Evolutionary conservation across 2,113 vertebrate genomes (phyloP).

Genomic region (Nothobranchius kuhntae): DNA sequence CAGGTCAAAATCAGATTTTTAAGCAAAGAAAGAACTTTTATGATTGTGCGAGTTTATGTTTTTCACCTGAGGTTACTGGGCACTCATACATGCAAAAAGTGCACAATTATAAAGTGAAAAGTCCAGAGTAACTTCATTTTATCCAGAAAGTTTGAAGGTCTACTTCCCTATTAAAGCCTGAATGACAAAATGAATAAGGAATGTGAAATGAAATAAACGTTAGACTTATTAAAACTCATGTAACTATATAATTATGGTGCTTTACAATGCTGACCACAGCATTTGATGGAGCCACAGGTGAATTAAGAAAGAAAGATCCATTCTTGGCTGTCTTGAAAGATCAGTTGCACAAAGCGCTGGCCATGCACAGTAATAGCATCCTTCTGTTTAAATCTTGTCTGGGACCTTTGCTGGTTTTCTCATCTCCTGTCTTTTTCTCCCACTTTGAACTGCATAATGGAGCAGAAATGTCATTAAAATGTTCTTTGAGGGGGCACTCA

Average conservation of each 20-base stretch:
- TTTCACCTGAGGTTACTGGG: not conserved
- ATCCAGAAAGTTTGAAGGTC: too few species aligned
- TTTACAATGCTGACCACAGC: too few species aligned
- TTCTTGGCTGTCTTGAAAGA: not conserved
- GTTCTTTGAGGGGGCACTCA: slow-evolving; percentile 37
- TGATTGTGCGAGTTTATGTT: not conserved
- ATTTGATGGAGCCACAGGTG: too few species aligned
- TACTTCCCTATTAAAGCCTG: too few species aligned
- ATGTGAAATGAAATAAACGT: too few species aligned
- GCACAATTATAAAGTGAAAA: too few species aligned
- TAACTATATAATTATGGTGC: too few species aligned
- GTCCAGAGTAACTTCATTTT: too few species aligned
- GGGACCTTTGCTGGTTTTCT: slow-evolving; percentile 24
- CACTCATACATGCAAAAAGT: not conserved
- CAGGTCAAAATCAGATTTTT: not conserved
- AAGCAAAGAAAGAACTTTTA: not conserved
- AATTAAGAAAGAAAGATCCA: too few species aligned
- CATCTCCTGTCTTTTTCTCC: slow-evolving; percentile 8
- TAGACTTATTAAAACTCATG: too few species aligned
- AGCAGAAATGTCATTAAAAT: slow-evolving; percentile 36
- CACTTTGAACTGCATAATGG: slow-evolving; percentile 28
- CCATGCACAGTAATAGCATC: slow-evolving; percentile 4
- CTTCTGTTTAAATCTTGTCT: slow-evolving; percentile 26
- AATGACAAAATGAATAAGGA: too few species aligned
- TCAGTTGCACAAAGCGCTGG: slow-evolving; percentile 5